phyloP scores from a whole-genome alignment of 2,797 vertebrate species.

The Chromis chromis region DNA sequence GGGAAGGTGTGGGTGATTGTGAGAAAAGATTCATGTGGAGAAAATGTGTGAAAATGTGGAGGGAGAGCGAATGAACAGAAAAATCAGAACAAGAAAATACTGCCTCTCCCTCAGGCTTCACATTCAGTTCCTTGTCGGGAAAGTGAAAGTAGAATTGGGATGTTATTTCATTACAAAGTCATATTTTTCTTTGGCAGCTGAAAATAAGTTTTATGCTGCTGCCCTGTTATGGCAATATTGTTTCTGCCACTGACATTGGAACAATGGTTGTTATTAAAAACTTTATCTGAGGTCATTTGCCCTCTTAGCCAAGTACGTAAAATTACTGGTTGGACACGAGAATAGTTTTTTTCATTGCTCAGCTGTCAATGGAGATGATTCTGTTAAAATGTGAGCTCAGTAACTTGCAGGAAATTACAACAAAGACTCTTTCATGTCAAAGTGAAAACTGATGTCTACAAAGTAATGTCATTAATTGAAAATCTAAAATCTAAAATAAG shows the following conservation, averaged over 20 bases:
- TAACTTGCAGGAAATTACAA: no score
- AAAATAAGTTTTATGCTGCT: conserved; percentile 4
- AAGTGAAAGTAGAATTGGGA: neutral
- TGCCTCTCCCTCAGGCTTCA: conserved; percentile 18
- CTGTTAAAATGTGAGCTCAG: no score
- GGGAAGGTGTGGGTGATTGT: conserved; percentile 29
- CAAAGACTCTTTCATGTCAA: no score
- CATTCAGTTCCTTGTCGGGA: conserved; percentile 23
- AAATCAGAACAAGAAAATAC: conserved; percentile 38
- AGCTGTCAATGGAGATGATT: no score
- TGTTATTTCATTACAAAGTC: conserved; percentile 11
- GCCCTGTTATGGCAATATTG: neutral
- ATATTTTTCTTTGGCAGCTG: conserved; percentile 12
- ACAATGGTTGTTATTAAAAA: neutral
- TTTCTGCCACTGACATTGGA: neutral
- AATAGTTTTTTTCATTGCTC: no score
- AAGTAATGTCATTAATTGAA: no score
- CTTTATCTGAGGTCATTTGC: no score
- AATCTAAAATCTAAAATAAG: no score
- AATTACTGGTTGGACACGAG: no score
- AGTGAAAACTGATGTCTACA: no score
- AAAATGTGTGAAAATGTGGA: conserved; percentile 50
- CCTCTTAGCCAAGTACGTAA: no score
- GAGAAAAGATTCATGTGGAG: conserved; percentile 34
- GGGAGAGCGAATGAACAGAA: conserved; percentile 21